Evolutionary conservation across 92 coral and sea anemone species (phyloP), one percentile per base, ranked within the genome.

Genomic region (Scolanthus callimorphus): DNA sequence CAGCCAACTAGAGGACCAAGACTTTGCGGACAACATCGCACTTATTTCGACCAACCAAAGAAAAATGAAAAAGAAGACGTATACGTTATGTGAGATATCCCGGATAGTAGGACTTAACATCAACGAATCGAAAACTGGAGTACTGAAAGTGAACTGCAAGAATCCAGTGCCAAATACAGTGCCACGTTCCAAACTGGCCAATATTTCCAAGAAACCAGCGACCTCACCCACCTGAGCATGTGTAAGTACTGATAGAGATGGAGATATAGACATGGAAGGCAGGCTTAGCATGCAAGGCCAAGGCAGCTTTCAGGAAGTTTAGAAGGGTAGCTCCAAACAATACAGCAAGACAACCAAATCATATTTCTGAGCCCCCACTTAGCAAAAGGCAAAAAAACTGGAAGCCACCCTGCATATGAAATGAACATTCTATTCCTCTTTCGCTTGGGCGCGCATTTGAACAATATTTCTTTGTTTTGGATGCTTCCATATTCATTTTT

Each of bases 11-110:
- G 58, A 9, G 28, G 58, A 12, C 29, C 58, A 17, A 25, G 1
- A 0, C 58, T 52, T 52, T 52, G 4, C 28, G 58, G 58, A 52
- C 24, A 8, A 24, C 29, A 52, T 52, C n/a, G 58, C 58, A n/a
- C 29, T 20, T 24, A 34, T 34, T 34, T 34, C 41, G 41, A 34
- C 41, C 41, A 34, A 34, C 41, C 41, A 34, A 6, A 34, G 41
- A 6, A 6, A 34, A 6, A 34, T 34, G 15, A 6, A 34, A n/a
- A n/a, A n/a, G 15, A 34, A 34, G 41, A 34, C 41, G 15, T 6
- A 34, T 15, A 34, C 6, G 15, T 34, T 34, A 34, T 34, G 8
- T 34, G 41, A 34, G 41, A 34, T 15, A 34, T 6, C 41, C 41
- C 41, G 15, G 15, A 34, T 6, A 34, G 41, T 34, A 34, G 6